These are phyloP conservation scores for Tortricodes alternella DNA, from an alignment of 2,888 invertebrate species.

Conservation along the genomic window DNA sequence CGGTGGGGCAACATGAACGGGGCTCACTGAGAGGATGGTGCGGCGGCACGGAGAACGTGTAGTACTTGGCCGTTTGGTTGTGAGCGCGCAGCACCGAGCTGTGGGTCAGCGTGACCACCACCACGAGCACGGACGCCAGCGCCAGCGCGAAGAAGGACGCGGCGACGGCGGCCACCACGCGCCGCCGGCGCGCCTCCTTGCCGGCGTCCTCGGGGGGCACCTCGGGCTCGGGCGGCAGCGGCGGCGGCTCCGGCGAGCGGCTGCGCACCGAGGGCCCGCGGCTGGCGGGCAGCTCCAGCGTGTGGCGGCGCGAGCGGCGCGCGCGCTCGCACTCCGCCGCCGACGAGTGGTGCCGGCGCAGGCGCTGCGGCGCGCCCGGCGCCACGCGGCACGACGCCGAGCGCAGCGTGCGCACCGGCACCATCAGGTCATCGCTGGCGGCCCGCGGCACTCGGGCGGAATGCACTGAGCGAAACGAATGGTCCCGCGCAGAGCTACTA, in stretches of 20 bases:
- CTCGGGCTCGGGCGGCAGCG: constrained; percentile 66
- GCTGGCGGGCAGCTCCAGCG: constrained; percentile 71
- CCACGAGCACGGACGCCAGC: constrained; percentile 88
- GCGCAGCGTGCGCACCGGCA: constrained; percentile 75
- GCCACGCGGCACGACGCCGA: constrained; percentile 76
- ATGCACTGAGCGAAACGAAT: constrained; percentile 75
- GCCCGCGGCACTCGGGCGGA: constrained; percentile 74
- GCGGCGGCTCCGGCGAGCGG: constrained; percentile 70
- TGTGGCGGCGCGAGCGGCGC: constrained; percentile 72
- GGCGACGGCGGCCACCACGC: constrained; percentile 87
- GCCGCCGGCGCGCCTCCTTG: constrained; percentile 86
- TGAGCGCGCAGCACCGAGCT: constrained; percentile 85
- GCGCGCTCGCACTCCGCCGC: constrained; percentile 78
- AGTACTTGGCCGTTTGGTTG: constrained; percentile 85
- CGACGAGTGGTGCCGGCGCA: constrained; percentile 76
- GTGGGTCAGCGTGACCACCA: constrained; percentile 90
- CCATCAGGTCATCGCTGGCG: constrained; percentile 76
- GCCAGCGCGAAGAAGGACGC: constrained; percentile 88
- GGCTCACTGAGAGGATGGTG: constrained; percentile 84
- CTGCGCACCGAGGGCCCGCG: constrained; percentile 75
- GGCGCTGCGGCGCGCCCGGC: constrained; percentile 72
- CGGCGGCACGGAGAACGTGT: constrained; percentile 85
- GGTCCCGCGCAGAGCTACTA: constrained; percentile 69
- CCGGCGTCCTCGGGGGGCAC: constrained; percentile 80
- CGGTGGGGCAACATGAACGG: constrained; percentile 83